Percentiles rank a stretch among this genome's conserved stretches.
Conservation (phyloP, 2,888 invertebrate genomes). For the Mesorhabditis belari region DNA sequence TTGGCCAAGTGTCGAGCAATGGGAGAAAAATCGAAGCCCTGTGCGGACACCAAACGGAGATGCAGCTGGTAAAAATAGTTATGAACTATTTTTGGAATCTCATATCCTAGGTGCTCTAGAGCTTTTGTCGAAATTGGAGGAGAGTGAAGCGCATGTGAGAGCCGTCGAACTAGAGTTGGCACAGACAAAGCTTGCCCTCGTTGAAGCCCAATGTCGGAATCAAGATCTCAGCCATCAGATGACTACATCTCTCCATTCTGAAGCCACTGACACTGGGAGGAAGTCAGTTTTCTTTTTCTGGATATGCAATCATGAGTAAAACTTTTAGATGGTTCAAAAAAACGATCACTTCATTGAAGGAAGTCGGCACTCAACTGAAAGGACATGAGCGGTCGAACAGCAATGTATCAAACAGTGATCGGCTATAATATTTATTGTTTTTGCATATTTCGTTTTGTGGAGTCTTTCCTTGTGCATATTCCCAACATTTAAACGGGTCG, state of each 20-base stretch:
- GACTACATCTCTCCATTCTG: background rate
- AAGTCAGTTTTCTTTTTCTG: background rate
- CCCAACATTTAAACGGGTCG: background rate
- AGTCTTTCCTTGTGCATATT: background rate
- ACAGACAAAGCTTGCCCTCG: slow-evolving; percentile 89
- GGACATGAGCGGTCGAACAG: slow-evolving; percentile 34
- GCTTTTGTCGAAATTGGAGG: slow-evolving; percentile 28
- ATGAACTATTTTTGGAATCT: background rate
- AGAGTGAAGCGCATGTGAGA: slow-evolving; percentile 52
- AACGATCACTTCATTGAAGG: slow-evolving; percentile 67
- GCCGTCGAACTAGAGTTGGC: slow-evolving; percentile 82
- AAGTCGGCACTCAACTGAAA: slow-evolving; percentile 47
- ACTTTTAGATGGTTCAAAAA: slow-evolving; percentile 75
- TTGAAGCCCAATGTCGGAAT: slow-evolving; percentile 63
- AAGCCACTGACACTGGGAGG: background rate
- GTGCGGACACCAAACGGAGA: slow-evolving; percentile 5
- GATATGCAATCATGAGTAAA: too few relatives aligned
- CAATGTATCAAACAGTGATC: slow-evolving; percentile 14
- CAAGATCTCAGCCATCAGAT: slow-evolving; percentile 68
- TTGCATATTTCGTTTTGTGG: background rate
- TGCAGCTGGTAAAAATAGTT: slow-evolving; percentile 1
- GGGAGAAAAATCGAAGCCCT: slow-evolving; percentile 31
- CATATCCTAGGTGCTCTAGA: slow-evolving; percentile 13
- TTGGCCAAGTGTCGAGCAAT: slow-evolving; percentile 24
- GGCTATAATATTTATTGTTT: background rate